Base-by-base conservation (phyloP, 2,113 vertebrate genomes). In the Lepisosteus osseus region DNA sequence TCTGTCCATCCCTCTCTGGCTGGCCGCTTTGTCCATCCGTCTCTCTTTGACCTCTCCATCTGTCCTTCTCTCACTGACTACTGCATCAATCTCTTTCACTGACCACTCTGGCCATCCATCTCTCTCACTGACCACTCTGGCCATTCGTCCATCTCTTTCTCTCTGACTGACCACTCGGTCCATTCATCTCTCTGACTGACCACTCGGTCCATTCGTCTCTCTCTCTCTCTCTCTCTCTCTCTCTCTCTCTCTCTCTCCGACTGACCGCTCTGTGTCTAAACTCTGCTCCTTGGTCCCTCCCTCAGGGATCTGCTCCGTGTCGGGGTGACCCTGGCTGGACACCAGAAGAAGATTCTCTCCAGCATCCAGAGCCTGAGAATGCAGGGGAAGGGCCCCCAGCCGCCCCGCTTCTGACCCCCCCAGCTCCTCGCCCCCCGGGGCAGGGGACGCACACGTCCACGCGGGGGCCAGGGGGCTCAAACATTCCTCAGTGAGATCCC, bases 311-410 rank as follows among this genome's bases (percentile, higher is more conserved):
- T 93, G 61, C 86, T 94, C 63, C 87, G 92, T 67, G 87, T 95
- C 79, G 93, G 94, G 9, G 89, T 95, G 78, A 95, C 92, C 68
- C 77, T 95, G 78, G 93, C 93, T 3, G 93, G 93, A 0, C 93
- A 94, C 77, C 93, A 94, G 81, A 90, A 93, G 85, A 94, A 94
- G 83, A 94, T 94, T 67, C 84, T 94, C 7, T 89, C 91, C 86
- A 94, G 93, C 78, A 86, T 94, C 72, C 92, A 93, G 78, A 91
- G 86, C 17, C 89, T 94, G 82, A 86, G 84, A 65, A 85, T 87
- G 71, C 85, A 84, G 70, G 87, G 84, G 82, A 93, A 92, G 80
- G 83, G 75, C 82, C 80, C 89, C 2, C 77, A 85, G 29, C 83
- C 86, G n/a, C 82, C 90, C 79, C 88, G 85, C 71, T 93, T 90